phyloP scores from a whole-genome alignment of 2,888 invertebrate species.

The Xestia sexstrigata region DNA sequence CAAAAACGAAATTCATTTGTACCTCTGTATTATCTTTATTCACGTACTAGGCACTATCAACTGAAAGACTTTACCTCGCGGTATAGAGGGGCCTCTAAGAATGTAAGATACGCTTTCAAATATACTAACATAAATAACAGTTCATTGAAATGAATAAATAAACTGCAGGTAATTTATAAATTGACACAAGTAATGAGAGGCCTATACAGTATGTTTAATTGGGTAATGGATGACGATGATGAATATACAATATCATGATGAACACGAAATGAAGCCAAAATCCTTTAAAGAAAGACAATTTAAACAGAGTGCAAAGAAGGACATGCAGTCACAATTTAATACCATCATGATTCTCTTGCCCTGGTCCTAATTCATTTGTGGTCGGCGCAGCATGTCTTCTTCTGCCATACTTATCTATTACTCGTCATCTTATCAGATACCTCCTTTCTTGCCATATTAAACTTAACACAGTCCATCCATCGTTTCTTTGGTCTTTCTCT shows the following conservation, averaged over 20 bases:
- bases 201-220: not conserved
- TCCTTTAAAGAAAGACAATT: not conserved
- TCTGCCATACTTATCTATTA: no score
- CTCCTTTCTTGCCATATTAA: no score
- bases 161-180: constrained; percentile 4
- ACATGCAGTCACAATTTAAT: not conserved
- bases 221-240: not conserved
- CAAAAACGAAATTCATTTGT: not conserved
- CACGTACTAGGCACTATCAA: not conserved
- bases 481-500: no score
- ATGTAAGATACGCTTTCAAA: constrained; percentile 14
- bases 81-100: not conserved
- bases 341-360: no score
- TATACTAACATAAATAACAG: not conserved
- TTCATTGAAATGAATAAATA: not conserved
- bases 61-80: not conserved
- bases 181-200: not conserved
- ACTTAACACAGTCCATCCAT: no score
- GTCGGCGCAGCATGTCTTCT: no score
- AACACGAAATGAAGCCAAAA: not conserved
- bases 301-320: not conserved
- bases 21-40: not conserved
- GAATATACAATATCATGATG: not conserved
- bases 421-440: no score
- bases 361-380: no score